Conservation (phyloP, 2,113 vertebrate genomes). For the Melierax canorus region DNA sequence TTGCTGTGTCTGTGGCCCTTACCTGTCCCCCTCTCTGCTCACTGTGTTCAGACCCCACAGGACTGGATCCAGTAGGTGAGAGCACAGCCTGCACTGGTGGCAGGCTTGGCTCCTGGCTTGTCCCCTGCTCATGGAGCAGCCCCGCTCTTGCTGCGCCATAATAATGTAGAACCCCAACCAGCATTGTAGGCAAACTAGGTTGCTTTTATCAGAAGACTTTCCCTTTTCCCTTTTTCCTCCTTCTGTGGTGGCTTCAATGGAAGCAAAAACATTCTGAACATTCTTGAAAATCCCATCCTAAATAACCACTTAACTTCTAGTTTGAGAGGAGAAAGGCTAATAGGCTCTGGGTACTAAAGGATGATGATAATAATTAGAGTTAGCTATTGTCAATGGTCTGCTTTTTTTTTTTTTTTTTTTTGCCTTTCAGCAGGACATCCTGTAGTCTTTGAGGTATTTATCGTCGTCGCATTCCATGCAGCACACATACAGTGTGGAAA, state of each 20-base stretch:
- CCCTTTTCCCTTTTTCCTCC: not conserved
- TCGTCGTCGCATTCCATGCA: not conserved
- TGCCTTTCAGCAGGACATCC: not conserved
- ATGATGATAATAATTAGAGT: not conserved
- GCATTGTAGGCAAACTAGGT: not conserved
- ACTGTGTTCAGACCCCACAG: not conserved
- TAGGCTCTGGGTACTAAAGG: not conserved
- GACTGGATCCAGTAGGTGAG: not conserved
- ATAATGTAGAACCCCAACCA: not conserved
- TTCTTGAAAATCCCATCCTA: not conserved
- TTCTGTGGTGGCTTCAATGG: not conserved
- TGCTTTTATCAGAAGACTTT: not conserved
- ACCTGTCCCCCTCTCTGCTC: not conserved
- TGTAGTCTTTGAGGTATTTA: not conserved
- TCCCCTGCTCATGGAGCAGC: not conserved
- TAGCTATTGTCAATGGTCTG: not conserved
- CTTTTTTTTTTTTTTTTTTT: not conserved
- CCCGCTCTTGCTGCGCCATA: not conserved
- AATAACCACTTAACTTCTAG: not conserved
- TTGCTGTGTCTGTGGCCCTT: not conserved
- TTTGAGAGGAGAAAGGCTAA: not conserved
- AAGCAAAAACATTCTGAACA: not conserved
- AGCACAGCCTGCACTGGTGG: not conserved
- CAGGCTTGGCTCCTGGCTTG: not conserved
- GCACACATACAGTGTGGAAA: accelerated